Base-by-base conservation (phyloP, 2,113 vertebrate genomes). In the Narcine bancroftii region DNA sequence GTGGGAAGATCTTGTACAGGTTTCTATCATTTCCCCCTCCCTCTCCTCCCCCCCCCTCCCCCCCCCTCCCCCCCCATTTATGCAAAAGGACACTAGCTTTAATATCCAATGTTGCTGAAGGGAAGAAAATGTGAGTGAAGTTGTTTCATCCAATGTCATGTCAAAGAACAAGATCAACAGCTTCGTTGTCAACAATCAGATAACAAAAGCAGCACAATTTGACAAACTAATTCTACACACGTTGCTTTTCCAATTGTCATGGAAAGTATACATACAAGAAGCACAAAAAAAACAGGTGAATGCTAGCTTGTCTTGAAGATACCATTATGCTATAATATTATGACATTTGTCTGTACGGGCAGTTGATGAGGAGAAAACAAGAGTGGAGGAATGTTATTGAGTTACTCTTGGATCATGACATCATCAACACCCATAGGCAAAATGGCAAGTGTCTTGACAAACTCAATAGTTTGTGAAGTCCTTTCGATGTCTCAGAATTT, bases 1-100 rank as follows among this genome's bases (percentile, higher is more conserved):
- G 95, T 95, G 93, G 94, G 94, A 93, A 94, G 95, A 94, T 95
- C 94, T 95, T 94, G 93, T 95, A 93, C 95, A n/a, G n/a, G n/a
- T n/a, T n/a, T n/a, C n/a, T n/a, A n/a, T n/a, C n/a, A n/a, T n/a
- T n/a, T n/a, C n/a, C n/a, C n/a, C n/a, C n/a, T n/a, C n/a, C n/a
- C n/a, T n/a, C n/a, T n/a, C n/a, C n/a, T n/a, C n/a, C n/a, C n/a
- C n/a, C n/a, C n/a, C n/a, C n/a, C n/a, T n/a, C n/a, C n/a, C n/a
- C n/a, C n/a, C n/a, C n/a, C n/a, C n/a, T n/a, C n/a, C n/a, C n/a
- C n/a, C 66, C 26, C 66, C 66, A 24, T 69, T 69, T 69, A 72
- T 13, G 33, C 71, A 72, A 2, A n/a, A 72, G 13, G 29, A 11
- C 33, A n/a, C 29, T 79, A 72, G 21, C 33, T 2, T 83, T 53